A percentile compares a stretch with the other conserved stretches of the same genome.
Evolutionary conservation across 2,888 invertebrate species (phyloP).

Genomic region (Ormia ochracea): DNA sequence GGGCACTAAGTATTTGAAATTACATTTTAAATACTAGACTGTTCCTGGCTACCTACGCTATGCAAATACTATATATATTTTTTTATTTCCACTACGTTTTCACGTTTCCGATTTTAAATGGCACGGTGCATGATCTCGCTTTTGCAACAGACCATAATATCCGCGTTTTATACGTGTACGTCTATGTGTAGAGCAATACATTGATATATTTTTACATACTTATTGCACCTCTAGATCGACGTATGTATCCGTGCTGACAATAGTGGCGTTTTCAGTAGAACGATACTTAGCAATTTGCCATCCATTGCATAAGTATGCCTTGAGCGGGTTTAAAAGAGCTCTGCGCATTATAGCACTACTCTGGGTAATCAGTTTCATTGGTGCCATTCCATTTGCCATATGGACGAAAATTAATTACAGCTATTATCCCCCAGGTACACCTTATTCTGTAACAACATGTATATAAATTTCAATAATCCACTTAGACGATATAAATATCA

Average conservation of each 20-base stretch:
- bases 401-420: slow-evolving; percentile 86
- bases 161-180: no score
- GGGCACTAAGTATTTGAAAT: no score
- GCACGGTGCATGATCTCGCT: no score
- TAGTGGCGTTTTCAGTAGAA: slow-evolving; percentile 94
- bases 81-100: no score
- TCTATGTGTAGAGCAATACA: no score
- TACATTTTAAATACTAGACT: no score
- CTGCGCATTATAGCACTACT: slow-evolving; percentile 85
- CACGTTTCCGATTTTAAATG: no score
- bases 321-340: slow-evolving; percentile 90
- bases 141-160: no score
- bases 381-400: slow-evolving; percentile 86
- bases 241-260: slow-evolving; percentile 93
- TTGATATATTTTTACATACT: not conserved
- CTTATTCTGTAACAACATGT: not conserved
- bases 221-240: slow-evolving; percentile 81
- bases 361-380: slow-evolving; percentile 86
- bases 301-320: slow-evolving; percentile 87
- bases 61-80: no score
- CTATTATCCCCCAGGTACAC: slow-evolving; percentile 82
- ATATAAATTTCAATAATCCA: not conserved
- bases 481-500: slow-evolving; percentile 34
- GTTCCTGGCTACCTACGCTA: no score
- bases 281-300: slow-evolving; percentile 94